Evolutionary conservation across 2,888 invertebrate genomes (phyloP), one percentile per base, ranked within the genome.

Genomic region (Apodemia duryi): DNA sequence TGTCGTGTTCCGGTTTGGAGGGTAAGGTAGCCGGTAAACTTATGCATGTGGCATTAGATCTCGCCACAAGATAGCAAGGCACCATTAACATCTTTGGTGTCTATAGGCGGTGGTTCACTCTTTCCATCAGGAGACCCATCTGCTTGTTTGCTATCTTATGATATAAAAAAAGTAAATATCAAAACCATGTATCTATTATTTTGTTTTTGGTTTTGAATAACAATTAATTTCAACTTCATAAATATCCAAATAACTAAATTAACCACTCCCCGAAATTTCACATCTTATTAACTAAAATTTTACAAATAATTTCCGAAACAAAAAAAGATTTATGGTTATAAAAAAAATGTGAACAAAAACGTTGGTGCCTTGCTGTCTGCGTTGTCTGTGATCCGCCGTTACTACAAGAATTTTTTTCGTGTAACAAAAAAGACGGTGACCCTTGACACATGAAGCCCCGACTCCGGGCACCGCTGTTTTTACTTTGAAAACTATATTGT

Each of bases 301-400:
- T 13, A 46, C 13, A 46, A 46, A 46, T 46, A 46, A 13, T 46
- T 46, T 46, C 13, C 46, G 46, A 46, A 46, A 46, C 46, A 32
- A 29, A 57, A 57, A 54, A 29, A 57, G 77, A 84, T 83, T 82
- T 84, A 82, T 83, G 73, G 70, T 69, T 67, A 75, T 71, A 82
- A 82, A 84, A 84, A 84, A 77, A 70, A 1, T 61, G 77, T 75
- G 80, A 84, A 51, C 49, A 65, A 85, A 86, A 85, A 79, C 68
- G 72, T 63, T 73, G 87, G 85, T 85, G 89, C 88, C 90, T 81
- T 77, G 79, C 81, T 82, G 89, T 89, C 90, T 90, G 81, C 73
- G 57, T 60, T 63, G 61, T 68, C 70, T 75, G 75, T 73, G 76
- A 75, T 73, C 74, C 72, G 73, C 70, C 73, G 79, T 76, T 72